These are phyloP conservation scores for Magallana ariakensis DNA, from an alignment of 1,140 invertebrate genomes.

Conservation along the genomic window DNA sequence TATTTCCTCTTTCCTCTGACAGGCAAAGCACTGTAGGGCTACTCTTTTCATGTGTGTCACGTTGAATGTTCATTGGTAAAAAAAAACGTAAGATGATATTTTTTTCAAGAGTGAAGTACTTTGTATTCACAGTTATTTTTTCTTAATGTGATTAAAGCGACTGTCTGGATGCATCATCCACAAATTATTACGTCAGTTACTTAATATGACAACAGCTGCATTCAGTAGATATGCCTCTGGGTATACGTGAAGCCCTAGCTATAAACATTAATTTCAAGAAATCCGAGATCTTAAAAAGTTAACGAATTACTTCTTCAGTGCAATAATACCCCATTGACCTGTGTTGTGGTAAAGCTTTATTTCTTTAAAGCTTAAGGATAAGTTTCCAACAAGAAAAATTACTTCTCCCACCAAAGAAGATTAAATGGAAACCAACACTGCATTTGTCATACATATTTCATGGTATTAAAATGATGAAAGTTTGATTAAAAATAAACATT, in stretches of 20 bases:
- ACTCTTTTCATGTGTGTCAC: background rate
- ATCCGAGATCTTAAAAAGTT: too few relatives aligned
- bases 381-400: too few relatives aligned
- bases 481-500: too few relatives aligned
- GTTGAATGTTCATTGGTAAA: background rate
- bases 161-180: background rate
- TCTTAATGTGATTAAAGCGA: background rate
- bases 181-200: slow-evolving; percentile 23
- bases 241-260: background rate
- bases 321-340: too few relatives aligned
- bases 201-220: slow-evolving; percentile 28
- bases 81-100: slow-evolving; percentile 7
- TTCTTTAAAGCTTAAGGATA: too few relatives aligned
- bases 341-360: too few relatives aligned
- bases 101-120: background rate
- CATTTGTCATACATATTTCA: too few relatives aligned
- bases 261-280: background rate
- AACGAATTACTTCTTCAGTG: too few relatives aligned
- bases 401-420: too few relatives aligned
- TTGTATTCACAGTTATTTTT: slow-evolving; percentile 2
- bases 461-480: too few relatives aligned
- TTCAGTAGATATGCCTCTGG: background rate
- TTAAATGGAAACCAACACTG: too few relatives aligned
- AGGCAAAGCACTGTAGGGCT: background rate
- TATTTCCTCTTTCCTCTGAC: background rate